These are phyloP conservation scores for Eretmocerus hayati DNA, from an alignment of 2,888 invertebrate genomes.

Conservation along the genomic window DNA sequence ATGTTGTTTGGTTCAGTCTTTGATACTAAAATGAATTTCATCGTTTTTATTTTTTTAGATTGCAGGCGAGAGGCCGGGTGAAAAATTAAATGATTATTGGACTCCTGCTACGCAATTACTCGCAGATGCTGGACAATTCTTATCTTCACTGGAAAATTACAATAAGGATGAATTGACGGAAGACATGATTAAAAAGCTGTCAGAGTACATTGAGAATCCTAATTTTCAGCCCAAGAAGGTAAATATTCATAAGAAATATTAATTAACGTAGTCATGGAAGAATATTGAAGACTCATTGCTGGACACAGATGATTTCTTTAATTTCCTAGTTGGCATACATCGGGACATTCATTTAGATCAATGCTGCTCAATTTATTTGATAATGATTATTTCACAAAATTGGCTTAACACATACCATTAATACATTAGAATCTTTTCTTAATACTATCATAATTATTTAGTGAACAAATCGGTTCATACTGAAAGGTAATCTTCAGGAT, in stretches of 20 bases:
- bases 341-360: too few species aligned
- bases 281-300: background rate
- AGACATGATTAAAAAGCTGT: conserved; percentile 73
- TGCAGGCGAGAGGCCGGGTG: conserved; percentile 61
- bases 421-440: too few species aligned
- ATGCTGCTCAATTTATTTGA: too few species aligned
- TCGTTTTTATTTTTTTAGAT: conserved; percentile 43
- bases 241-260: background rate
- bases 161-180: conserved; percentile 81
- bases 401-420: too few species aligned
- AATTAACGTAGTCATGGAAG: too few species aligned
- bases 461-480: too few species aligned
- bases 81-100: conserved; percentile 86
- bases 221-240: conserved; percentile 77
- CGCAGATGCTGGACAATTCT: conserved; percentile 74
- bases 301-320: background rate
- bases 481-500: too few species aligned
- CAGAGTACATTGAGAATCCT: conserved; percentile 68
- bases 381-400: too few species aligned
- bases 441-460: too few species aligned
- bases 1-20: too few species aligned
- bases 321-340: too few species aligned
- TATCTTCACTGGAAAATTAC: conserved; percentile 75
- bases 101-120: conserved; percentile 76
- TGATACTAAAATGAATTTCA: too few species aligned